Evolutionary conservation across 2,888 invertebrate genomes (phyloP), one percentile per base, ranked within the genome.

Genomic region (Eupithecia exiguata): DNA sequence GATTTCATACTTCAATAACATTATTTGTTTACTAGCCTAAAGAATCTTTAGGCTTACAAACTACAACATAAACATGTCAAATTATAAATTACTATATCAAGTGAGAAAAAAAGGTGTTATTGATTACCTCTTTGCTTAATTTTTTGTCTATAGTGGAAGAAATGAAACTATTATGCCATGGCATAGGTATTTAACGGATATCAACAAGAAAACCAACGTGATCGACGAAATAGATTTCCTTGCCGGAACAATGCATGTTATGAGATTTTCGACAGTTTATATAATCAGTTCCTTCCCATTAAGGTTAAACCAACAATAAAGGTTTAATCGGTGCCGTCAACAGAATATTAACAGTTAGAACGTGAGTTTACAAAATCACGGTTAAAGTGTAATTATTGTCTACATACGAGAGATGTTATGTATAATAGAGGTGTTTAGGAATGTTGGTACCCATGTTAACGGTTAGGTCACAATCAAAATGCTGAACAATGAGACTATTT

Each of bases 201-300:
- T 65, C 38, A 62, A 62, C 35, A 65, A 65, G 63, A 65, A 65
- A 65, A 65, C 38, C 63, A 65, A 65, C 21, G 30, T 25, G 38
- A n/a, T n/a, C n/a, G 35, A 62, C 62, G 30, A 36, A 65, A 38
- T 5, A 65, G 72, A 53, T 49, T 71, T 70, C 63, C 69, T 72
- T 69, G 61, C 38, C 10, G 35, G 62, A 74, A 78, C 78, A 78
- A 78, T 79, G 79, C 78, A 78, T 79, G 71, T 69, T 65, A 65
- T 65, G 69, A 71, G 71, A 70, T 74, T 63, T 38, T 70, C 69
- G 69, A 70, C 70, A 77, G 71, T 76, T 76, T 76, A 70, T 74
- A 46, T 35, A 74, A 71, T 53, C 74, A 61, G 73, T 76, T 75
- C 71, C 69, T 68, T 58, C 69, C 40, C 18, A 35, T 25, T n/a